Evolutionary conservation across 2,797 vertebrate species (phyloP).

Genomic region (Channa striata): DNA sequence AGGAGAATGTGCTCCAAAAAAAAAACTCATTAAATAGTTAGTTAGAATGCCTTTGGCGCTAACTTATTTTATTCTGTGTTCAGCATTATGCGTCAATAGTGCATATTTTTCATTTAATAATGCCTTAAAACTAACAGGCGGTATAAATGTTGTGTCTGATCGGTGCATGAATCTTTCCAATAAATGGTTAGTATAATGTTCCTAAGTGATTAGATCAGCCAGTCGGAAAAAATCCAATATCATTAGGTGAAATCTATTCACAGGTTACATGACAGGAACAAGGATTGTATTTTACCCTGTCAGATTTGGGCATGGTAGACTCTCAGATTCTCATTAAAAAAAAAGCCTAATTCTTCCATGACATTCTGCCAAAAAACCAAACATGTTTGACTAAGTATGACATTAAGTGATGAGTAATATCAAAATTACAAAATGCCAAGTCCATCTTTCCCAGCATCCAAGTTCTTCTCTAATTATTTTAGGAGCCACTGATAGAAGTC

Average conservation of each 20-base stretch:
- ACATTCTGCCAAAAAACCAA: constrained; percentile 1
- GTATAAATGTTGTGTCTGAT: too few species aligned
- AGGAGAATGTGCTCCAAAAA: constrained; percentile 24
- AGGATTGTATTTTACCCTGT: constrained; percentile 15
- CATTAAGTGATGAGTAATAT: constrained; percentile 4
- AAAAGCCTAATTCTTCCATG: background rate
- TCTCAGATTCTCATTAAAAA: constrained; percentile 5
- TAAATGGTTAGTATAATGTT: background rate
- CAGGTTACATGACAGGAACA: constrained; percentile 10
- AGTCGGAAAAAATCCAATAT: constrained; percentile 13
- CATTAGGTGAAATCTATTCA: constrained; percentile 2
- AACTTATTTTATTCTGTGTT: background rate
- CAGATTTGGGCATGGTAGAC: background rate
- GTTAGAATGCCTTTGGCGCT: background rate
- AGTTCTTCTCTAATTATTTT: constrained; percentile 21
- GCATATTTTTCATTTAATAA: background rate
- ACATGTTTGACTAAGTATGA: background rate
- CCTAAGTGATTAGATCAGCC: constrained; percentile 13
- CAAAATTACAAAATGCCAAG: constrained; percentile 26
- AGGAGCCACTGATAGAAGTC: constrained; percentile 28
- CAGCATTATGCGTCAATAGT: background rate
- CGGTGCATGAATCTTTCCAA: constrained; percentile 10
- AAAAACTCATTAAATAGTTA: background rate
- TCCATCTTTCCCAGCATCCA: constrained; percentile 12
- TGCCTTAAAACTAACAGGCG: too few species aligned